A percentile compares a stretch with the other conserved stretches of the same genome.
These are phyloP conservation scores for Lasioglossum calceatum DNA, from an alignment of 2,888 invertebrate species.

Conservation along the genomic window DNA sequence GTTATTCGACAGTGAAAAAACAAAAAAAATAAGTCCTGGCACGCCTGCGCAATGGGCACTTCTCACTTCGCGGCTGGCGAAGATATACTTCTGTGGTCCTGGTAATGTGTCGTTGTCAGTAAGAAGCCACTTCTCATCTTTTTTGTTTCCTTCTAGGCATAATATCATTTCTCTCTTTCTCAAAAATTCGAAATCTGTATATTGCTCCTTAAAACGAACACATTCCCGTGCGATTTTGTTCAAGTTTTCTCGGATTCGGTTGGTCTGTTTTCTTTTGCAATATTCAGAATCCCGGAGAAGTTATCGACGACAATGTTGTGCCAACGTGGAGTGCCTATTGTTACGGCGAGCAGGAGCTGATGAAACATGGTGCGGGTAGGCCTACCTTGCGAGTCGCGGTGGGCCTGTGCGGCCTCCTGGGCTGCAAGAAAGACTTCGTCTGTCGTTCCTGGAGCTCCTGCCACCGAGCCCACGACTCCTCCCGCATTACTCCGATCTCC, in stretches of 20 bases:
- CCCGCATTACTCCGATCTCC: constrained; percentile 89
- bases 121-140: constrained; percentile 41
- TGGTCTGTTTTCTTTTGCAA: neutral
- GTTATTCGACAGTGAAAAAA: constrained; percentile 80
- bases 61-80: constrained; percentile 43
- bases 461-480: constrained; percentile 80
- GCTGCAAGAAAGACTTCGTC: constrained; percentile 94
- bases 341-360: constrained; percentile 77
- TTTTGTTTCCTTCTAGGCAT: neutral
- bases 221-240: neutral
- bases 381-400: constrained; percentile 97
- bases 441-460: constrained; percentile 83
- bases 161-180: neutral
- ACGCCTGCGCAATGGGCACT: constrained; percentile 82
- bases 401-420: constrained; percentile 91
- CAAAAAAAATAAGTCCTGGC: constrained; percentile 72
- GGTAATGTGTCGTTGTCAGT: constrained; percentile 28
- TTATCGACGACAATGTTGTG: neutral
- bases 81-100: neutral
- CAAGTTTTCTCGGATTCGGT: neutral
- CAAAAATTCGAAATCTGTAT: neutral
- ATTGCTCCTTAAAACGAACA: neutral
- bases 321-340: constrained; percentile 79
- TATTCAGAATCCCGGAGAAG: neutral
- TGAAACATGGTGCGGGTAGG: constrained; percentile 84